These are phyloP conservation scores for Karalla daura DNA, from an alignment of 2,797 vertebrate genomes.

Conservation along the genomic window DNA sequence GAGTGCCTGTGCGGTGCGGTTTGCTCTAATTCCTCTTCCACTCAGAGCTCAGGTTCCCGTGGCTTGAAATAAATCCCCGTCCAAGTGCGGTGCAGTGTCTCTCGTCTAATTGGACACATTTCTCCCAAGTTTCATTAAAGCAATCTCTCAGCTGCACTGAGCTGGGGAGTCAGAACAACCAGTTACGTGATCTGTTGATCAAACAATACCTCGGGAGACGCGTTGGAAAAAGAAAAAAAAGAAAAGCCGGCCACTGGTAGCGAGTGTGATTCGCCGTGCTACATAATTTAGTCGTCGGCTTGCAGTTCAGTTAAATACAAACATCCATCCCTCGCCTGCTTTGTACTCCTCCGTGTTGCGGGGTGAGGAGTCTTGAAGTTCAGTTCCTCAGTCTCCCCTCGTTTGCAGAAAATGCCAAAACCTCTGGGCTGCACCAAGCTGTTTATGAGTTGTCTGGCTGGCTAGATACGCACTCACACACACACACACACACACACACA, in stretches of 20 bases:
- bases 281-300: no score
- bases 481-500: background rate
- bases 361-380: background rate
- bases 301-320: no score
- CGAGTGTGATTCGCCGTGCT: no score
- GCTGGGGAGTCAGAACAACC: background rate
- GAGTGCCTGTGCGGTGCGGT: no score
- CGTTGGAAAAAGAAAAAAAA: no score
- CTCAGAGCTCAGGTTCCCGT: background rate
- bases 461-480: background rate
- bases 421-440: background rate
- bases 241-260: no score
- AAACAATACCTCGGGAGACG: background rate
- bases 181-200: background rate
- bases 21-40: no score
- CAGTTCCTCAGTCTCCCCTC: conserved; percentile 13
- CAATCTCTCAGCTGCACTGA: background rate
- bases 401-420: conserved; percentile 35
- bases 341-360: background rate
- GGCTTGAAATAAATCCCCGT: background rate
- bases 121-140: conserved; percentile 18
- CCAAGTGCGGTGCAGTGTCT: background rate
- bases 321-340: no score
- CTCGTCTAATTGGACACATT: conserved; percentile 26
- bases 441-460: background rate